A percentile compares a stretch with the other conserved stretches of the same genome.
Evolutionary conservation across 2,797 vertebrate genomes (phyloP).

Genomic region (Rhynchonycteris naso): DNA sequence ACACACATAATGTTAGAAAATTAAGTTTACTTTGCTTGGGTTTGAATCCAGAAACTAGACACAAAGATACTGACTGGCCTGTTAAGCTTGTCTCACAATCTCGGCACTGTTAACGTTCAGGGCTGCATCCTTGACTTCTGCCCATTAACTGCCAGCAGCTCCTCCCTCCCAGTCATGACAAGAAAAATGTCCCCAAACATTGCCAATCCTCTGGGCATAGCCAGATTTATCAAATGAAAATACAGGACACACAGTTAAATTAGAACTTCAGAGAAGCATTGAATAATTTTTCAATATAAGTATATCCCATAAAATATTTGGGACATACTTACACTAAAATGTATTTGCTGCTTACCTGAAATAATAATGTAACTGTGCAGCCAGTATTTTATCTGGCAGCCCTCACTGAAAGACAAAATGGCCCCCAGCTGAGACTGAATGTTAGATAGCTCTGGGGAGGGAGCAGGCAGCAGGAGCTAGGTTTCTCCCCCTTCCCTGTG

Average conservation of each 20-base stretch:
- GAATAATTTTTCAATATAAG: background rate
- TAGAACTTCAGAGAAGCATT: background rate
- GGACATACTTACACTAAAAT: background rate
- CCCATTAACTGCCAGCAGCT: background rate
- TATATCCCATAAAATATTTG: background rate
- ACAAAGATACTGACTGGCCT: background rate
- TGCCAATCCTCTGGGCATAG: background rate
- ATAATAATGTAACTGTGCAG: background rate
- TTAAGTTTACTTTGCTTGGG: background rate
- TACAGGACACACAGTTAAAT: background rate
- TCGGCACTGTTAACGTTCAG: background rate
- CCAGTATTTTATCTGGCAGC: background rate
- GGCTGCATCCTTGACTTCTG: background rate
- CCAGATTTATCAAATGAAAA: background rate
- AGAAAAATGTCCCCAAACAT: background rate
- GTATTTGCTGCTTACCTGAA: background rate
- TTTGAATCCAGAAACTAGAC: background rate
- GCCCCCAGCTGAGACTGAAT: background rate
- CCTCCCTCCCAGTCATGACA: background rate
- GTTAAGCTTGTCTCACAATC: background rate
- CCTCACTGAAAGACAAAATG: background rate
- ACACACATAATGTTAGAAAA: background rate
- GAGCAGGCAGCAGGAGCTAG: background rate
- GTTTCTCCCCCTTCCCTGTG: background rate
- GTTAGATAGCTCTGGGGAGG: background rate